A percentile compares a stretch with the other conserved stretches of the same genome.
These are phyloP conservation scores for Oegoconia quadripuncta DNA, from an alignment of 2,888 invertebrate genomes.

Conservation along the genomic window DNA sequence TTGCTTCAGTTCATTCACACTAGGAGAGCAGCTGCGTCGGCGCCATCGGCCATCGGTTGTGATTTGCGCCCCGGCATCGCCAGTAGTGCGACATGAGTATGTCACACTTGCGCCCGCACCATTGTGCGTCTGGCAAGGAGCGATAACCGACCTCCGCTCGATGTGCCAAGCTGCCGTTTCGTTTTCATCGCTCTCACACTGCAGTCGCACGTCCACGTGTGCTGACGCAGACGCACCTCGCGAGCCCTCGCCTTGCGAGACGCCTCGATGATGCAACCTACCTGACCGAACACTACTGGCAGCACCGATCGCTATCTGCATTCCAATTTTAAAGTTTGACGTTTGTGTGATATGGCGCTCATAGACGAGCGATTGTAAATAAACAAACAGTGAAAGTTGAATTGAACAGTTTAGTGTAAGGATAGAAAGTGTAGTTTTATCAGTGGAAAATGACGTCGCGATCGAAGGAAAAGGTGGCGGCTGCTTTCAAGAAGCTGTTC, in stretches of 20 bases:
- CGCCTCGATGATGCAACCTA: slow-evolving; percentile 26
- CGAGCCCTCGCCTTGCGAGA: slow-evolving; percentile 43
- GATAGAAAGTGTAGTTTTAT: slow-evolving; percentile 38
- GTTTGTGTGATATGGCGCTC: slow-evolving; percentile 48
- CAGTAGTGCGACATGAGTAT: slow-evolving; percentile 32
- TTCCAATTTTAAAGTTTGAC: slow-evolving; percentile 46
- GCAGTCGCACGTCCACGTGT: slow-evolving; percentile 67
- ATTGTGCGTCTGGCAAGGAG: slow-evolving; percentile 40
- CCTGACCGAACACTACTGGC: slow-evolving; percentile 18
- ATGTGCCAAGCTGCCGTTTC: slow-evolving; percentile 53
- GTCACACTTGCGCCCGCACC: slow-evolving; percentile 48
- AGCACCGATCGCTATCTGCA: slow-evolving; percentile 19
- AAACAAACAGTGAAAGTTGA: slow-evolving; percentile 33
- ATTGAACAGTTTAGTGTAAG: slow-evolving; percentile 34
- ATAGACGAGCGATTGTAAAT: slow-evolving; percentile 40
- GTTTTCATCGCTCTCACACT: slow-evolving; percentile 58
- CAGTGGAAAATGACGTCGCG: slow-evolving; percentile 84
- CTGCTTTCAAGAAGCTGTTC: slow-evolving; percentile 88
- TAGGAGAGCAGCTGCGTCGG: slow-evolving; percentile 15
- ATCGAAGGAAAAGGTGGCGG: slow-evolving; percentile 89
- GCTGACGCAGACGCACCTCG: slow-evolving; percentile 36
- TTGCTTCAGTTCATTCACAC: slow-evolving; percentile 34
- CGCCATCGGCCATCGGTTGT: slow-evolving; percentile 34
- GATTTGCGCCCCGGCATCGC: slow-evolving; percentile 48
- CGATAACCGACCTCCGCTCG: slow-evolving; percentile 59